Conservation (phyloP, 2,888 invertebrate genomes). For the Cotesia congregata region DNA sequence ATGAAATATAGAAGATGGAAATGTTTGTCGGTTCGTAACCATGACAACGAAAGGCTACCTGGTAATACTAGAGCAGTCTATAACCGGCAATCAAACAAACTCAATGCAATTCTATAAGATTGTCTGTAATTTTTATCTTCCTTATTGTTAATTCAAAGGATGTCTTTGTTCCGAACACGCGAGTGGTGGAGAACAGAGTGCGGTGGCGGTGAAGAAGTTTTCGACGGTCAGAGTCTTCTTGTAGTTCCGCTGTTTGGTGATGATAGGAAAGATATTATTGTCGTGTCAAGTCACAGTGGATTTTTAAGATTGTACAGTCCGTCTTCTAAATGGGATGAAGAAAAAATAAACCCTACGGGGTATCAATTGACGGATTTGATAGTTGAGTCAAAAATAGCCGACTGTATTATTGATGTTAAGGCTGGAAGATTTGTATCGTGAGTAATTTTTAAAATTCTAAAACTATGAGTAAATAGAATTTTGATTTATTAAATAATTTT, state of each 20-base stretch:
- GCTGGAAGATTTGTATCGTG: constrained; percentile 89
- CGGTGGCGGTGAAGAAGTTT: constrained; percentile 76
- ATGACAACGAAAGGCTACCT: background rate
- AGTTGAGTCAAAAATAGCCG: constrained; percentile 81
- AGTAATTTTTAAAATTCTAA: constrained; percentile 65
- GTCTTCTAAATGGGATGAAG: constrained; percentile 68
- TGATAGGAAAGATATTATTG: constrained; percentile 73
- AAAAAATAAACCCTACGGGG: constrained; percentile 58
- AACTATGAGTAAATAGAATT: too few species aligned
- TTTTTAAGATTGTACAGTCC: constrained; percentile 84
- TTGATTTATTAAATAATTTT: background rate
- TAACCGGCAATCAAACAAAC: background rate
- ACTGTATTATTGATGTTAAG: constrained; percentile 85
- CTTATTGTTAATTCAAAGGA: constrained; percentile 63
- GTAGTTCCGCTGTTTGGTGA: constrained; percentile 54
- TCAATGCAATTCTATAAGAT: background rate
- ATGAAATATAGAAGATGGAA: background rate
- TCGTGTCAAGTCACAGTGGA: constrained; percentile 86
- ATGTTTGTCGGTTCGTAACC: background rate
- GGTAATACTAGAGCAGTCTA: background rate
- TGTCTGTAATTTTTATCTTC: background rate
- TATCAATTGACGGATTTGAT: constrained; percentile 78
- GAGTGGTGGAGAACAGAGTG: constrained; percentile 89
- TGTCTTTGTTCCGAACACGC: constrained; percentile 94
- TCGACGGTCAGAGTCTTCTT: constrained; percentile 71